phyloP scores from a whole-genome alignment of 2,797 vertebrate species.

The Melanotaenia parkinsoni region DNA sequence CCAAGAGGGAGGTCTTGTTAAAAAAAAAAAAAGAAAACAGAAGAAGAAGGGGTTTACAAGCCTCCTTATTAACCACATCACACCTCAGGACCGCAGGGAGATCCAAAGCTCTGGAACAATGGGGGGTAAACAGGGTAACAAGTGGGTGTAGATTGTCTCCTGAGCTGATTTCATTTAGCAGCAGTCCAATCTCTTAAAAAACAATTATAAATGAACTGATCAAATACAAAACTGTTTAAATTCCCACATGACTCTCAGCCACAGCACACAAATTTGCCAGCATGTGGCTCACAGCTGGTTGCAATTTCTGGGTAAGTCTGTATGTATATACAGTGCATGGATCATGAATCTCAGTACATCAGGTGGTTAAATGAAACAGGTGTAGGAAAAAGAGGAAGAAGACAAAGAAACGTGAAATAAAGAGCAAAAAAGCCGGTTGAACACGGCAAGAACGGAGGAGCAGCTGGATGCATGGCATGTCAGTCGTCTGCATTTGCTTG shows the following conservation, averaged over 20 bases:
- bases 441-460: background rate
- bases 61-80: constrained; percentile 63
- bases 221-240: constrained; percentile 27
- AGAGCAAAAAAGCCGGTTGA: background rate
- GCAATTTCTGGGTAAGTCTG: constrained; percentile 29
- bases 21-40: constrained; percentile 30
- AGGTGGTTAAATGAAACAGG: constrained; percentile 28
- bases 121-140: constrained; percentile 26
- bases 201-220: constrained; percentile 20
- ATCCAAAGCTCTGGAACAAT: constrained; percentile 25
- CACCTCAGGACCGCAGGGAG: constrained; percentile 50
- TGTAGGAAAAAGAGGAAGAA: background rate
- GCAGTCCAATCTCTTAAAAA: constrained; percentile 24
- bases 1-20: constrained; percentile 50
- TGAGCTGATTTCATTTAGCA: constrained; percentile 27
- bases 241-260: constrained; percentile 34
- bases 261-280: constrained; percentile 30
- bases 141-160: constrained; percentile 27
- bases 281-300: constrained; percentile 52
- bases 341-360: constrained; percentile 25
- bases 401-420: background rate
- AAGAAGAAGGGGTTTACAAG: constrained; percentile 7
- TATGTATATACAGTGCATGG: background rate
- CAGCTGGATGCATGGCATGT: background rate
- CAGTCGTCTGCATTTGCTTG: no score